These are phyloP conservation scores for Leptopilina syphax DNA, from an alignment of 2,888 invertebrate species.

Conservation along the genomic window DNA sequence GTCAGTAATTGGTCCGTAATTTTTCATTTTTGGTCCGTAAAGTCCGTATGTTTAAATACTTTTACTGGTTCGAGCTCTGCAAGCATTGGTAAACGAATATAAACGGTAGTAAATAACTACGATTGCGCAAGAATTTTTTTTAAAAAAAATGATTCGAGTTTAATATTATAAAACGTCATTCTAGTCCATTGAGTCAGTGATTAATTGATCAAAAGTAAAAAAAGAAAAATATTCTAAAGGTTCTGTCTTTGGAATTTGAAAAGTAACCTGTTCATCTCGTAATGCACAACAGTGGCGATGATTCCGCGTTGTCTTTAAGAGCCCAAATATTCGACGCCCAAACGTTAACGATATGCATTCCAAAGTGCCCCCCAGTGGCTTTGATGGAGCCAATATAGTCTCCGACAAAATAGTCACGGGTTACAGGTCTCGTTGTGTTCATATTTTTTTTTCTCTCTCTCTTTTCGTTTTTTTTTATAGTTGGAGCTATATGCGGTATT, in stretches of 20 bases:
- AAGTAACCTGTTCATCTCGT: conserved; percentile 48
- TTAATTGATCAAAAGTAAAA: conserved; percentile 20
- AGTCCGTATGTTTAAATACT: too few relatives aligned
- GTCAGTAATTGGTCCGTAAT: too few relatives aligned
- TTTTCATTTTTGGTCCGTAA: too few relatives aligned
- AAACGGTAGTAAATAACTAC: conserved; percentile 30
- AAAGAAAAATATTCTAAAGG: conserved; percentile 18
- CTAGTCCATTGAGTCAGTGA: conserved; percentile 23
- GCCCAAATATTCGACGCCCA: conserved; percentile 50
- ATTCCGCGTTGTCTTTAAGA: conserved; percentile 66
- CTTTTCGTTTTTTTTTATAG: too few relatives aligned
- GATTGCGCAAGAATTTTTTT: conserved; percentile 10
- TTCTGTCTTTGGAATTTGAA: conserved; percentile 45
- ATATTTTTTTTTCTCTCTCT: conserved; percentile 31
- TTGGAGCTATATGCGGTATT: conserved; percentile 46
- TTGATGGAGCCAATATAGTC: conserved; percentile 52
- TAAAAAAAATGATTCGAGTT: conserved; percentile 7
- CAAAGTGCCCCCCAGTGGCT: conserved; percentile 56
- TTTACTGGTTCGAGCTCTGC: too few relatives aligned
- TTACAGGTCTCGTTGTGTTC: conserved; percentile 49
- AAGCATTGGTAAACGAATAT: not conserved
- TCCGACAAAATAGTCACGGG: conserved; percentile 54
- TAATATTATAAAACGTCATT: conserved; percentile 34
- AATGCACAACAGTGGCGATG: conserved; percentile 57
- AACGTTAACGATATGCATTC: conserved; percentile 61